These are phyloP conservation scores for Trichopoda pennipes DNA, from an alignment of 2,888 invertebrate species.

Conservation along the genomic window DNA sequence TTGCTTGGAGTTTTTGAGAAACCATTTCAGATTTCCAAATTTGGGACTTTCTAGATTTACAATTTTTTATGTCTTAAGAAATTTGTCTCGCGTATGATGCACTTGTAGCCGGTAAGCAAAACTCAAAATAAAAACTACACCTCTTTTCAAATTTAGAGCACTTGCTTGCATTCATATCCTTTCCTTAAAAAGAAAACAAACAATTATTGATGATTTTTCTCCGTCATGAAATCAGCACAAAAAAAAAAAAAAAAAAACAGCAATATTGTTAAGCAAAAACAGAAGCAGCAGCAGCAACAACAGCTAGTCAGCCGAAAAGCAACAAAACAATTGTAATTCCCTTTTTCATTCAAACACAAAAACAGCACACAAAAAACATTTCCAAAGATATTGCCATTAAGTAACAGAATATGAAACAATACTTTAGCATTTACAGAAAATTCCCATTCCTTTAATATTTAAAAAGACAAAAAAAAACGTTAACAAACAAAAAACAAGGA, in stretches of 20 bases:
- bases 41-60: too few species aligned
- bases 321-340: not conserved
- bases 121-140: not conserved
- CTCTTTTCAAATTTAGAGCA: conserved; percentile 8
- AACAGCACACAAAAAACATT: conserved; percentile 29
- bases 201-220: conserved; percentile 18
- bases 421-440: conserved; percentile 52
- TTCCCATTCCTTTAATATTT: conserved; percentile 31
- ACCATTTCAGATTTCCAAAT: too few species aligned
- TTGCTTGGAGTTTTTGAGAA: too few species aligned
- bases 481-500: conserved; percentile 13
- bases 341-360: not conserved
- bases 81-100: conserved; percentile 1
- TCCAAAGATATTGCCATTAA: conserved; percentile 38
- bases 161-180: conserved; percentile 25
- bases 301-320: conserved; percentile 25
- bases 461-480: conserved; percentile 9
- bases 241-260: conserved; percentile 41
- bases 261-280: conserved; percentile 67
- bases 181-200: not conserved
- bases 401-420: conserved; percentile 51
- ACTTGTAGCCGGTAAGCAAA: not conserved
- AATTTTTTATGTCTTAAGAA: too few species aligned
- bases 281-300: conserved; percentile 60
- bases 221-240: conserved; percentile 35